These are phyloP conservation scores for Cyanistes caeruleus DNA, from an alignment of 2,113 vertebrate genomes.

Conservation along the genomic window DNA sequence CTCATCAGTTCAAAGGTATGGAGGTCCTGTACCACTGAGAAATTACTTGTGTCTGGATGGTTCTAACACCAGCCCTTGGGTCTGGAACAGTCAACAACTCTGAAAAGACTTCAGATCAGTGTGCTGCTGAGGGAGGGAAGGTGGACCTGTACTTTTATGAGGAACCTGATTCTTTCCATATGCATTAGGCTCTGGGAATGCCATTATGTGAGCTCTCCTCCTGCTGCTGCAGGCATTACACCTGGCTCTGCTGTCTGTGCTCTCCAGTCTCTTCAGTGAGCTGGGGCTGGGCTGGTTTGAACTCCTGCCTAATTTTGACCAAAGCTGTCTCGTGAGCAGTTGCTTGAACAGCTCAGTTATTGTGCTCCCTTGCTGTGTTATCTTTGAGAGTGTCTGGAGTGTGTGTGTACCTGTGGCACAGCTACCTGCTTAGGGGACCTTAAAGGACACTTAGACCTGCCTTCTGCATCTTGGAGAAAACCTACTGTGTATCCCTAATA, in stretches of 20 bases:
- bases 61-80: neutral
- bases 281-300: neutral
- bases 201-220: neutral
- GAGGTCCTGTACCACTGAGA: neutral
- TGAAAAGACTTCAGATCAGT: neutral
- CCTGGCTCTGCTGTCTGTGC: neutral
- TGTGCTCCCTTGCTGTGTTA: neutral
- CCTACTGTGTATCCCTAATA: neutral
- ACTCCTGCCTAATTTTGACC: neutral
- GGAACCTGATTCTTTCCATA: conserved; percentile 7
- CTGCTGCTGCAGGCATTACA: neutral
- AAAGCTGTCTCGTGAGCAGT: rapidly evolving
- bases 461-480: neutral
- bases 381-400: neutral
- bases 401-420: no score
- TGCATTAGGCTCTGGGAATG: neutral
- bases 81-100: neutral
- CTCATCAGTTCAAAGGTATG: neutral
- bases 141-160: neutral
- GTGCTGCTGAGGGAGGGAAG: neutral
- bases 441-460: neutral
- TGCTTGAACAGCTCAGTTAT: neutral
- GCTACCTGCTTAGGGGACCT: neutral
- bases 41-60: neutral
- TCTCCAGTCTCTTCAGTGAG: neutral